A percentile compares a stretch with the other conserved stretches of the same genome.
Evolutionary conservation across 2,113 vertebrate genomes (phyloP).

Genomic region (Pristiophorus japonicus): DNA sequence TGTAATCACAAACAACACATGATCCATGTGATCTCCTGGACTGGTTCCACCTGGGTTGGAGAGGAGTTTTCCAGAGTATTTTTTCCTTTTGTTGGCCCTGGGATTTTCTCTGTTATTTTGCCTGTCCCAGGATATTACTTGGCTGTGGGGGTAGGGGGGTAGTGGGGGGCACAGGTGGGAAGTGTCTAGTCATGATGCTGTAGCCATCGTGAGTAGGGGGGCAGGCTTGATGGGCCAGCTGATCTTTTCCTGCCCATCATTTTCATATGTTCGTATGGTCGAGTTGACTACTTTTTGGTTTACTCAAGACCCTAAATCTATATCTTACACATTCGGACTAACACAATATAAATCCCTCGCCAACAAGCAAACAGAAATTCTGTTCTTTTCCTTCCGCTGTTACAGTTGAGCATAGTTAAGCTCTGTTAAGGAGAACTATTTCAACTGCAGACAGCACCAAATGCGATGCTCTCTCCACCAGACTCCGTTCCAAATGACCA

Average conservation of each 20-base stretch:
- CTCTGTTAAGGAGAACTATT: neutral
- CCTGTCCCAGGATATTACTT: neutral
- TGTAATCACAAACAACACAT: neutral
- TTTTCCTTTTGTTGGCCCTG: neutral
- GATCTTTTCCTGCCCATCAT: neutral
- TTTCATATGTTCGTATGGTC: neutral
- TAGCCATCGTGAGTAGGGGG: no score
- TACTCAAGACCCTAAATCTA: neutral
- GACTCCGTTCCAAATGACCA: constrained; percentile 11
- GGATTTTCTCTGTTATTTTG: neutral
- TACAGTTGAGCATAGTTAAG: neutral
- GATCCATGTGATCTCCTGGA: neutral
- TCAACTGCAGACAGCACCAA: constrained; percentile 10
- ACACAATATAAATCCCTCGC: neutral
- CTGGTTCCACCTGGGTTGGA: neutral
- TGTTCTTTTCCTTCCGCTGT: neutral
- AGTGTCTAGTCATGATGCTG: neutral
- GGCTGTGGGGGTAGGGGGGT: neutral
- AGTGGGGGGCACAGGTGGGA: neutral
- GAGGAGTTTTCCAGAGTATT: neutral
- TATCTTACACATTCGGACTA: neutral
- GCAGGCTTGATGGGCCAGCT: neutral
- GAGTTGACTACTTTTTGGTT: neutral
- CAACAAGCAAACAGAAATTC: neutral
- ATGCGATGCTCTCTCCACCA: neutral